These are phyloP conservation scores for Geodia barretti DNA, from an alignment of 37 sponge, comb jelly and placozoan species.

Conservation along the genomic window DNA sequence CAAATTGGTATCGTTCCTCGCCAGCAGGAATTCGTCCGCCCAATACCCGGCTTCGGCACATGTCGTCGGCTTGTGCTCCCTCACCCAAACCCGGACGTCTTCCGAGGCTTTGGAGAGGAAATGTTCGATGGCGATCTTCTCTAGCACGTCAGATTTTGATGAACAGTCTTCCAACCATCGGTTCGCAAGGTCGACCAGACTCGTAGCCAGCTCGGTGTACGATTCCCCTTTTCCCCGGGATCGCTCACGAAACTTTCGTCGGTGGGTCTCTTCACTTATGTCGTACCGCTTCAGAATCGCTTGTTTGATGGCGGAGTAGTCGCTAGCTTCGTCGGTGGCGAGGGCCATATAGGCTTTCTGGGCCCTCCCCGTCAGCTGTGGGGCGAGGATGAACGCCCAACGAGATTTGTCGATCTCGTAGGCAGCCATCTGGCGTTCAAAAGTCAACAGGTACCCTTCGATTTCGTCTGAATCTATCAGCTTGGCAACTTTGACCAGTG, in stretches of 20 bases:
- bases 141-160: not conserved
- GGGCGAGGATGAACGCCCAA: slow-evolving; percentile 42
- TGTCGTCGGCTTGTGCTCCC: not conserved
- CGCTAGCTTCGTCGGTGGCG: not conserved
- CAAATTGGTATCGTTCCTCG: too few relatives aligned
- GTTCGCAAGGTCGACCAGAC: too few relatives aligned
- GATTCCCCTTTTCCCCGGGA: slow-evolving; percentile 7
- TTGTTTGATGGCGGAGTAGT: slow-evolving; percentile 25
- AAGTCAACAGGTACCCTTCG: slow-evolving; percentile 21
- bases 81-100: not conserved
- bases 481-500: not conserved
- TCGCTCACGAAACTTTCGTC: slow-evolving; percentile 25
- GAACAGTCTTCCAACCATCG: too few relatives aligned
- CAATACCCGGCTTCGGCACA: too few relatives aligned
- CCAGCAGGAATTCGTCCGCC: too few relatives aligned
- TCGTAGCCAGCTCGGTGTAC: not conserved
- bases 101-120: not conserved
- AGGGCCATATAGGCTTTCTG: slow-evolving; percentile 26
- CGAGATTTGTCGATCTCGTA: not conserved
- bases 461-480: slow-evolving; percentile 7
- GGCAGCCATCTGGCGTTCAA: slow-evolving; percentile 19
- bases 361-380: slow-evolving; percentile 32
- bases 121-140: not conserved
- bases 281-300: slow-evolving; percentile 29
- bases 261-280: slow-evolving; percentile 39